phyloP scores from a whole-genome alignment of 2,888 invertebrate genomes.

The Perizoma flavofasciatum region DNA sequence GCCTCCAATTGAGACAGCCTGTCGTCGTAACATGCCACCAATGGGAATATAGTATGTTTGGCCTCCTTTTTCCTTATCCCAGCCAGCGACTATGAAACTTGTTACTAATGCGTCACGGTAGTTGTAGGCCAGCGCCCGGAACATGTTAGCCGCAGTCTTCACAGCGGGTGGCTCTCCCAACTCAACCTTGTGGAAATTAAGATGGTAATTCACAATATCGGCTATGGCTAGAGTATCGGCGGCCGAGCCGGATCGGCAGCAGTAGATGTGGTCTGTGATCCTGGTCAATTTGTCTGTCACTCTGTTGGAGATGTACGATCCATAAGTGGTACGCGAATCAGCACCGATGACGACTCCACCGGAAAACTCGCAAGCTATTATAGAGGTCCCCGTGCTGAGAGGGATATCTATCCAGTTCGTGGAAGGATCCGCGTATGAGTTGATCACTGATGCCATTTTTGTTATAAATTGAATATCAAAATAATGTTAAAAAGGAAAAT shows the following conservation, averaged over 20 bases:
- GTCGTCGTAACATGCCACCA: conserved; percentile 96
- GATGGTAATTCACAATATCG: conserved; percentile 96
- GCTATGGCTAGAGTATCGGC: conserved; percentile 99
- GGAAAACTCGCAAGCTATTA: conserved; percentile 98
- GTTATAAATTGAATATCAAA: conserved; percentile 39
- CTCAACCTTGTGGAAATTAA: conserved; percentile 86
- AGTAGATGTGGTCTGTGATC: conserved; percentile 97
- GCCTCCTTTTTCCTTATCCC: conserved; percentile 95
- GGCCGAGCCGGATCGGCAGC: conserved; percentile 98
- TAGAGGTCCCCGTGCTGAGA: conserved; percentile 95
- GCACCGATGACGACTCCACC: conserved; percentile 99
- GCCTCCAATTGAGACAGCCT: conserved; percentile 95
- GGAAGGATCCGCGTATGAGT: conserved; percentile 67
- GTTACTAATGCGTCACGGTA: conserved; percentile 97
- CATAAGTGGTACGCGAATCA: conserved; percentile 98
- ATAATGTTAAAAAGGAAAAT: too few relatives aligned
- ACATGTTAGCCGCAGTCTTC: conserved; percentile 95
- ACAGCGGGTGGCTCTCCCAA: conserved; percentile 93
- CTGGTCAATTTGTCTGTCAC: conserved; percentile 98
- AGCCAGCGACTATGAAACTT: conserved; percentile 98
- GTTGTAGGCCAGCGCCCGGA: conserved; percentile 97
- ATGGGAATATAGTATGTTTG: conserved; percentile 90
- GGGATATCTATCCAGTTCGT: conserved; percentile 87
- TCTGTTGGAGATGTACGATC: conserved; percentile 97
- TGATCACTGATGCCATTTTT: conserved; percentile 71